phyloP scores from a whole-genome alignment of 1,140 invertebrate species.

The Oppia nitens region DNA sequence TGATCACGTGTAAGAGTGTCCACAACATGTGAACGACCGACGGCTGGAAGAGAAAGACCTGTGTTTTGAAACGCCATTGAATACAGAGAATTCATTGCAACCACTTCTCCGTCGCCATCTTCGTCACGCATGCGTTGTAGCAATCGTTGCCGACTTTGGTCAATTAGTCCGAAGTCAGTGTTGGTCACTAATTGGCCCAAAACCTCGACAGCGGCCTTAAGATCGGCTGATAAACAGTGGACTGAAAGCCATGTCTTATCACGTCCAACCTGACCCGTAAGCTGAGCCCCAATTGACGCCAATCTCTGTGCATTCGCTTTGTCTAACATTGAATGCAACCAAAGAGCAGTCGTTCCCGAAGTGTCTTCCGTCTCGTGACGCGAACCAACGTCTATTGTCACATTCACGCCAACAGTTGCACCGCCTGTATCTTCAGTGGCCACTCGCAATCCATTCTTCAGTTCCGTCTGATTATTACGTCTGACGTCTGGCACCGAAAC shows the following conservation, averaged over 20 bases:
- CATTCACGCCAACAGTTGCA: slow-evolving; percentile 90
- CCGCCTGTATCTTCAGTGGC: slow-evolving; percentile 89
- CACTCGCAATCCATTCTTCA: slow-evolving; percentile 78
- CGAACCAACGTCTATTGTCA: slow-evolving; percentile 98
- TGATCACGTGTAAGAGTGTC: slow-evolving; percentile 71
- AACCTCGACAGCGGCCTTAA: slow-evolving; percentile 72
- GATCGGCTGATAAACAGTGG: slow-evolving; percentile 84
- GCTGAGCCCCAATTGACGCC: slow-evolving; percentile 97
- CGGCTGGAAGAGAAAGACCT: slow-evolving; percentile 82
- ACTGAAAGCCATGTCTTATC: slow-evolving; percentile 99
- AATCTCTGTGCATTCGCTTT: too few species aligned
- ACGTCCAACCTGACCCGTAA: slow-evolving; percentile 96
- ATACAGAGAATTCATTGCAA: slow-evolving; percentile 97
- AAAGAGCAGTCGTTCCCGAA: slow-evolving; percentile 99
- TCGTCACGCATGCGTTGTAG: slow-evolving; percentile 90
- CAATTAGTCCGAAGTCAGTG: slow-evolving; percentile 68
- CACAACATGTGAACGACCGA: slow-evolving; percentile 94
- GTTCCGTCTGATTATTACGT: slow-evolving; percentile 62
- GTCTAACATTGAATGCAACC: slow-evolving; percentile 46
- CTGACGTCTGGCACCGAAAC: slow-evolving; percentile 32
- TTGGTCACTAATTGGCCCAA: slow-evolving; percentile 94
- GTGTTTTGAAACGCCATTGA: slow-evolving; percentile 89
- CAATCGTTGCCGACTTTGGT: slow-evolving; percentile 94
- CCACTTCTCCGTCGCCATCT: slow-evolving; percentile 97
- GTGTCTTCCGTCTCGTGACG: slow-evolving; percentile 65